phyloP scores from a whole-genome alignment of 2,888 invertebrate species.

The Diarsia rubi region DNA sequence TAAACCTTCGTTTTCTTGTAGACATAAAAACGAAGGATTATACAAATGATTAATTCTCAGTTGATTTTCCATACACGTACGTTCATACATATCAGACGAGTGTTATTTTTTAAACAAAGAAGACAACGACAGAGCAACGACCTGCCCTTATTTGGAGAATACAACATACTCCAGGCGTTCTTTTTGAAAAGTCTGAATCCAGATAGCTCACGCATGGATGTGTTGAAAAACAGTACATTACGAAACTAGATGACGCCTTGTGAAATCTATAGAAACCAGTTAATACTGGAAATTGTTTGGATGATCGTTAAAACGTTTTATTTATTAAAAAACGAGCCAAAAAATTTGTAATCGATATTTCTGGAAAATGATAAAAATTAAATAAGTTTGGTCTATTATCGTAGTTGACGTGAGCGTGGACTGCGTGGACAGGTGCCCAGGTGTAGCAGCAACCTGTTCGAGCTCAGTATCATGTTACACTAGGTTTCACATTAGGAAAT shows the following conservation, averaged over 20 bases:
- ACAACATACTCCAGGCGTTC: constrained; percentile 74
- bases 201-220: constrained; percentile 31
- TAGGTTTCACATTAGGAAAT: constrained; percentile 90
- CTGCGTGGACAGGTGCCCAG: constrained; percentile 86
- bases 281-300: constrained; percentile 29
- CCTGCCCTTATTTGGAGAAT: constrained; percentile 87
- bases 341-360: constrained; percentile 76
- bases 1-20: constrained; percentile 56
- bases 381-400: constrained; percentile 83
- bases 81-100: constrained; percentile 76
- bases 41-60: constrained; percentile 78
- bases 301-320: constrained; percentile 18
- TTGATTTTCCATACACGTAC: constrained; percentile 84
- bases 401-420: constrained; percentile 81
- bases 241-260: constrained; percentile 10
- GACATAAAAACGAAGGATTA: constrained; percentile 73
- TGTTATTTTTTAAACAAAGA: constrained; percentile 87
- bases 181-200: constrained; percentile 65
- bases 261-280: constrained; percentile 24
- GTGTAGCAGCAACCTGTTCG: constrained; percentile 86
- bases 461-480: constrained; percentile 85
- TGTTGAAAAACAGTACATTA: constrained; percentile 27
- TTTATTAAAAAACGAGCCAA: constrained; percentile 45
- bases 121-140: constrained; percentile 81
- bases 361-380: constrained; percentile 76